Conservation (phyloP, 53 echinoderm and acorn worm genomes). For the Astropecten irregularis region DNA sequence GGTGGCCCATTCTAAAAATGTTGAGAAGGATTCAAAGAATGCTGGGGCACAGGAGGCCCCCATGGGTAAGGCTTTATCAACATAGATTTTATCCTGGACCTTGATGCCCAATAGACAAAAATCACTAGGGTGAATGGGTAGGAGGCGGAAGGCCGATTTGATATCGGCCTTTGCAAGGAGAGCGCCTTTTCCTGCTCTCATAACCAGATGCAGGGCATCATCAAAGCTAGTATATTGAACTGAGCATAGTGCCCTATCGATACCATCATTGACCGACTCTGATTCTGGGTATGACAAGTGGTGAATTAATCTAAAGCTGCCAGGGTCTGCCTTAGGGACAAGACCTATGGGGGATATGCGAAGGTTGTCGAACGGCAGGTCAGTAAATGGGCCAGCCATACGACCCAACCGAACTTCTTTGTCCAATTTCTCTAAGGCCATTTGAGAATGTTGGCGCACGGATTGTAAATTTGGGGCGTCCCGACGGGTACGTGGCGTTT, state of each 20-base stretch:
- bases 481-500: not conserved
- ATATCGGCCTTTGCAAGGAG: no score
- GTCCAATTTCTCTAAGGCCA: not conserved
- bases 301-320: not conserved
- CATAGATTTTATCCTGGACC: no score
- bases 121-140: no score
- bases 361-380: not conserved
- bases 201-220: not conserved
- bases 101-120: no score
- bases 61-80: no score
- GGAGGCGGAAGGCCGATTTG: no score
- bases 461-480: slow-evolving; percentile 47
- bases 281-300: slow-evolving; percentile 3
- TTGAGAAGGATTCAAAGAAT: no score
- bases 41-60: no score
- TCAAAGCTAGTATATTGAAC: slow-evolving; percentile 33
- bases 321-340: not conserved
- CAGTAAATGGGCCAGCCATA: slow-evolving; percentile 10
- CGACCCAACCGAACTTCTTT: not conserved
- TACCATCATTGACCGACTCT: slow-evolving; percentile 12
- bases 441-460: slow-evolving; percentile 11
- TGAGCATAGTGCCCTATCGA: not conserved
- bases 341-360: slow-evolving; percentile 7
- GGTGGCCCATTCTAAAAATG: no score
- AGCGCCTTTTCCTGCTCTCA: not conserved